Evolutionary conservation across 2,113 vertebrate species (phyloP).

Genomic region (Noturus placidus): DNA sequence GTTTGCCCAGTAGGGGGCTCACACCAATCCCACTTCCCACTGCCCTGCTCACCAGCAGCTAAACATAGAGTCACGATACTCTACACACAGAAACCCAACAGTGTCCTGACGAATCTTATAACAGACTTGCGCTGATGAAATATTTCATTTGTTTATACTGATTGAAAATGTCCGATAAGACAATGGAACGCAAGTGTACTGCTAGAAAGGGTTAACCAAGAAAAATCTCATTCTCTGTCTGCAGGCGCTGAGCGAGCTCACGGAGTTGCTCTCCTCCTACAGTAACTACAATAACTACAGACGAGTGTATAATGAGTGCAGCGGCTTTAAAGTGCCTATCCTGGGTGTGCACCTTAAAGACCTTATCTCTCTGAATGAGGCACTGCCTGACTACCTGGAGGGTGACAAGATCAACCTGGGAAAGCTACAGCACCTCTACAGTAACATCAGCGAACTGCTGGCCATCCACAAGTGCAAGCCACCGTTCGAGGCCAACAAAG

Average conservation of each 20-base stretch:
- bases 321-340: conserved; percentile 85
- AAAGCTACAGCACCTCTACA: conserved; percentile 86
- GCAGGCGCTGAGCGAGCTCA: conserved; percentile 85
- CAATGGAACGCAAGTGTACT: too few species aligned
- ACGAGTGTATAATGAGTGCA: conserved; percentile 77
- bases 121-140: too few species aligned
- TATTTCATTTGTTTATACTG: too few species aligned
- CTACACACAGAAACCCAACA: too few species aligned
- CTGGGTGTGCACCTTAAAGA: conserved; percentile 92
- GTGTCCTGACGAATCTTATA: too few species aligned
- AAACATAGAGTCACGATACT: too few species aligned
- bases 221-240: background rate
- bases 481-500: conserved; percentile 82
- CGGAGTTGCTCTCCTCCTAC: conserved; percentile 81
- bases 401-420: conserved; percentile 83
- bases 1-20: too few species aligned
- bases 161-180: too few species aligned
- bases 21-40: too few species aligned
- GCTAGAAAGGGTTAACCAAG: too few species aligned
- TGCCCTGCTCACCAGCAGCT: too few species aligned
- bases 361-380: conserved; percentile 85
- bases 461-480: conserved; percentile 74
- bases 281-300: conserved; percentile 87
- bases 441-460: conserved; percentile 82
- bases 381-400: conserved; percentile 79